These are phyloP conservation scores for Timandra comae DNA, from an alignment of 2,888 invertebrate genomes.

Conservation along the genomic window DNA sequence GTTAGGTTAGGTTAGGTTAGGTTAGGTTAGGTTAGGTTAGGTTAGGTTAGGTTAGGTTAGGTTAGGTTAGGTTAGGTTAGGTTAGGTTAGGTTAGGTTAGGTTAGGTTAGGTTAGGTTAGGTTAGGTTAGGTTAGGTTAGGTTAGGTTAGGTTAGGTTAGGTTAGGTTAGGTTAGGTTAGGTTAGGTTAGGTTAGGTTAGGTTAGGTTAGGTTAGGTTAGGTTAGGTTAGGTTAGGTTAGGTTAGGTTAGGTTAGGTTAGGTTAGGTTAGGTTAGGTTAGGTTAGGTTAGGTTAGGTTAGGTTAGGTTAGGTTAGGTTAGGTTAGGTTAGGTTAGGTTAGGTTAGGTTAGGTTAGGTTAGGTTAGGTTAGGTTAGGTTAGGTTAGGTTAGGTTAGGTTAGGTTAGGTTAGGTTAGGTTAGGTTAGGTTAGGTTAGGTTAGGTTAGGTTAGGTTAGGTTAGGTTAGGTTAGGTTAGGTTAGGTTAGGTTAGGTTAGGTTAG, in stretches of 20 bases:
- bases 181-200: constrained; percentile 11
- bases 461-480: constrained; percentile 11
- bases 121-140: constrained; percentile 11
- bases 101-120: constrained; percentile 10
- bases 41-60: constrained; percentile 10
- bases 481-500: constrained; percentile 11
- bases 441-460: constrained; percentile 11
- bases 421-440: constrained; percentile 6
- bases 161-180: constrained; percentile 12
- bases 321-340: constrained; percentile 12
- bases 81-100: constrained; percentile 9
- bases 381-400: constrained; percentile 7
- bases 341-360: constrained; percentile 12
- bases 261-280: constrained; percentile 11
- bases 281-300: constrained; percentile 10
- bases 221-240: constrained; percentile 8
- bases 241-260: constrained; percentile 10
- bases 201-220: constrained; percentile 10
- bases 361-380: constrained; percentile 9
- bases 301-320: constrained; percentile 11
- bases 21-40: constrained; percentile 10
- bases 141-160: constrained; percentile 12
- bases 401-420: constrained; percentile 13
- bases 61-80: constrained; percentile 11
- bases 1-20: constrained; percentile 13